These are phyloP conservation scores for Heliothis subflexa DNA, from an alignment of 1,140 invertebrate genomes.

Conservation along the genomic window DNA sequence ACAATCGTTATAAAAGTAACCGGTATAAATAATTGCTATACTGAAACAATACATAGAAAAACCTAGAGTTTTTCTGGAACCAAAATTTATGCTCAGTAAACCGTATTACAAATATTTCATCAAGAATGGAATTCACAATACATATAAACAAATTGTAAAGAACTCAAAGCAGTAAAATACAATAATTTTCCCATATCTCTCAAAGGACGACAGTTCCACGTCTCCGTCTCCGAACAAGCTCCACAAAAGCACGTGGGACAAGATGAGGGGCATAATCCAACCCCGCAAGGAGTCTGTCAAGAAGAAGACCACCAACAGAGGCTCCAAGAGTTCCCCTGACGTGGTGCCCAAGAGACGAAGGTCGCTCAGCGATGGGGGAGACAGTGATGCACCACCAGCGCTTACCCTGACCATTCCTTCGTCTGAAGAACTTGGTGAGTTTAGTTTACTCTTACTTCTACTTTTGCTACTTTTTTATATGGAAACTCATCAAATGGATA, in stretches of 20 bases:
- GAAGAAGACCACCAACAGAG: conserved; percentile 79
- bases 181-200: not conserved
- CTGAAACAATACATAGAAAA: no score
- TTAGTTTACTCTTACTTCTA: not conserved
- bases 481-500: no score
- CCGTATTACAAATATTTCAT: no score
- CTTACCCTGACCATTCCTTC: conserved; percentile 88
- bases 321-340: conserved; percentile 74
- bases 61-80: no score
- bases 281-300: conserved; percentile 89
- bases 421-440: conserved; percentile 85
- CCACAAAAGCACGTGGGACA: conserved; percentile 89
- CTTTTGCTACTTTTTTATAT: no score
- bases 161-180: not conserved
- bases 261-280: conserved; percentile 91
- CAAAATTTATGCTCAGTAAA: no score
- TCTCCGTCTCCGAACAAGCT: conserved; percentile 83
- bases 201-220: conserved; percentile 80
- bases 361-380: conserved; percentile 84
- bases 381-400: conserved; percentile 80
- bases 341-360: conserved; percentile 81
- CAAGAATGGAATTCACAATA: no score
- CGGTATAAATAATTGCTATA: no score
- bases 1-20: no score
- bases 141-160: no score